Evolutionary conservation across 37 sponge, comb jelly and placozoan genomes (phyloP).

Genomic region (Oopsacas minuta): DNA sequence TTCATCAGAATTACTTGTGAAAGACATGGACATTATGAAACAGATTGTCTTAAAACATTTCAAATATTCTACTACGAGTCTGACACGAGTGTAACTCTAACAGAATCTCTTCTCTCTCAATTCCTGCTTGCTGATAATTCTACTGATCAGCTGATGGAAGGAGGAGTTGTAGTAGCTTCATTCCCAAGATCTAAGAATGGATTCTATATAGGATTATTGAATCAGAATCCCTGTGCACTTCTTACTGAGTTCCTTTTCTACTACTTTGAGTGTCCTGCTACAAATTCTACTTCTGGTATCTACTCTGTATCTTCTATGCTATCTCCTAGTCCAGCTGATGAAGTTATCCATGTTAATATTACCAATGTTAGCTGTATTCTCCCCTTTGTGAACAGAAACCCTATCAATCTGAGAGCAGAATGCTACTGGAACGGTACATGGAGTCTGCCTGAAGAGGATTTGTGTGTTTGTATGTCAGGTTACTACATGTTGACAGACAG

Average conservation of each 20-base stretch:
- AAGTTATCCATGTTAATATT: not conserved
- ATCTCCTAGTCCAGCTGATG: not conserved
- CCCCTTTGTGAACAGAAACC: not conserved
- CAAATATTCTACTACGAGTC: slow-evolving; percentile 13
- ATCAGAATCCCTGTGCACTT: not conserved
- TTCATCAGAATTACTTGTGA: not conserved
- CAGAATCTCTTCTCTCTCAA: not conserved
- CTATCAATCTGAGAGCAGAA: not conserved
- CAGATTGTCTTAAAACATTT: not conserved
- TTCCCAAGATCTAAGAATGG: not conserved
- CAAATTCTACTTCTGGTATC: not conserved
- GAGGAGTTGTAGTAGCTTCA: not conserved
- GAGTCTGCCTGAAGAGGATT: not conserved
- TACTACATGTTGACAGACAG: not conserved
- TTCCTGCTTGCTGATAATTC: not conserved
- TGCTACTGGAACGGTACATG: slow-evolving; percentile 14
- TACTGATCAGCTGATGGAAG: not conserved
- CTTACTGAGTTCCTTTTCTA: not conserved
- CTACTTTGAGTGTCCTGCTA: not conserved
- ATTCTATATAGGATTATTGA: not conserved
- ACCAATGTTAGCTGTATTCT: not conserved
- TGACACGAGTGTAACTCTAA: not conserved
- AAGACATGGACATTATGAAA: not conserved
- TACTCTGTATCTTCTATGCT: not conserved
- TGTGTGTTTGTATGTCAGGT: not conserved